phyloP scores from a whole-genome alignment of 2,113 vertebrate genomes.

The Cacatua alba region DNA sequence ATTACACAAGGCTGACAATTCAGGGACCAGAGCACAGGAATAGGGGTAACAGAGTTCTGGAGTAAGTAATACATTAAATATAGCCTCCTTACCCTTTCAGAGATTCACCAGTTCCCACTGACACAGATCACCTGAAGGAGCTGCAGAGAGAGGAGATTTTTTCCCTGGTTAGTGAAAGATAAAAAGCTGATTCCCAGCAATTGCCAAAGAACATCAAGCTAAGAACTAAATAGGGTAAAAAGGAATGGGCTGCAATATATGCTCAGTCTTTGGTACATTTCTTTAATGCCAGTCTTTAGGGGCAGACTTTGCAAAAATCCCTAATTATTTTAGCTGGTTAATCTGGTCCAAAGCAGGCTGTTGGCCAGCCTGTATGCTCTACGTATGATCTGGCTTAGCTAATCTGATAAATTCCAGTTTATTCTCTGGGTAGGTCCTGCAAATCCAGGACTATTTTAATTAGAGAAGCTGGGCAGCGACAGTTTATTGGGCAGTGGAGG shows the following conservation, averaged over 20 bases:
- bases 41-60: neutral
- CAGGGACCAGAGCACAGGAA: neutral
- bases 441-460: slow-evolving; percentile 72
- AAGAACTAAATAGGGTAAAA: slow-evolving; percentile 44
- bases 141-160: neutral
- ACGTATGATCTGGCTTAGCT: slow-evolving; percentile 63
- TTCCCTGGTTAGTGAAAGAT: neutral
- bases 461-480: slow-evolving; percentile 50
- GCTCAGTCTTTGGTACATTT: slow-evolving; percentile 40
- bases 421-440: slow-evolving; percentile 65
- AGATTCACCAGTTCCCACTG: neutral
- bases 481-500: slow-evolving; percentile 63
- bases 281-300: slow-evolving; percentile 68
- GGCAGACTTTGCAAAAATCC: slow-evolving; percentile 71
- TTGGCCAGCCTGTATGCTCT: slow-evolving; percentile 63
- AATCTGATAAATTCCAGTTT: slow-evolving; percentile 72
- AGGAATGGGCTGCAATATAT: slow-evolving; percentile 43
- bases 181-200: slow-evolving; percentile 34
- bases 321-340: slow-evolving; percentile 72
- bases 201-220: slow-evolving; percentile 30
- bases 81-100: neutral
- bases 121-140: neutral
- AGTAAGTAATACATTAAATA: neutral
- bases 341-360: slow-evolving; percentile 70
- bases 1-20: neutral